Base-by-base conservation (phyloP, 2,113 vertebrate genomes). In the Hyperopisus bebe region DNA sequence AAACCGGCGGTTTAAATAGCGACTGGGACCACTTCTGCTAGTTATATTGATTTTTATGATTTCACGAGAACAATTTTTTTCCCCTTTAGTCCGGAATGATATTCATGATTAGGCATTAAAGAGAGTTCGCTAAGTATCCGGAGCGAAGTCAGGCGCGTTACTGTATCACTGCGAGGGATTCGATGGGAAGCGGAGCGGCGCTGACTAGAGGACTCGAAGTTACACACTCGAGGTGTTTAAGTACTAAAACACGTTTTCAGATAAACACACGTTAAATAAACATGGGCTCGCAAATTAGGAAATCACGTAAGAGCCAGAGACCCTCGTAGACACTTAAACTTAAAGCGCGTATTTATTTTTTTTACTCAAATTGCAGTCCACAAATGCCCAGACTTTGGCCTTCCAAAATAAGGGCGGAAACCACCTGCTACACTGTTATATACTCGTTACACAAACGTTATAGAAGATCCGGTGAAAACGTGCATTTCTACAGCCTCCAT, bases 311-410 rank as follows among this genome's bases (percentile, higher is more conserved):
- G 44, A 84, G 39, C 21, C 82, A 10, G 44, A 47, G 44, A 2
- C 39, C 77, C 39, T 46, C 31, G 2, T 48, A 88, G 46, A 77
- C 66, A 89, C 53, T 51, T 53, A 35, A 50, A 89, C 53, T 51
- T 53, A 35, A 50, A 15, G 70, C 70, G 21, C 27, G 0, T n/a
- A 3, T 19, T 55, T 55, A 21, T 21, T 24, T 88, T 35, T 31
- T 80, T 17, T 42, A 27, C 66, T 74, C 44, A 17, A 35, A 92
- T 92, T 90, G 66, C 91, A 62, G 80, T 90, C 91, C 92, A 93
- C 94, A 94, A 94, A 95, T 3, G 85, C n/a, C 89, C 62, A 93
- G 92, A 95, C 93, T 94, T 95, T 93, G 94, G 90, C 93, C 94
- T 92, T 58, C 31, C 46, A 7, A 21, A 48, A 87, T 83, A 87